Percentiles rank a stretch among this genome's conserved stretches.
Evolutionary conservation across 2,888 invertebrate genomes (phyloP).

Genomic region (Acleris cristana): DNA sequence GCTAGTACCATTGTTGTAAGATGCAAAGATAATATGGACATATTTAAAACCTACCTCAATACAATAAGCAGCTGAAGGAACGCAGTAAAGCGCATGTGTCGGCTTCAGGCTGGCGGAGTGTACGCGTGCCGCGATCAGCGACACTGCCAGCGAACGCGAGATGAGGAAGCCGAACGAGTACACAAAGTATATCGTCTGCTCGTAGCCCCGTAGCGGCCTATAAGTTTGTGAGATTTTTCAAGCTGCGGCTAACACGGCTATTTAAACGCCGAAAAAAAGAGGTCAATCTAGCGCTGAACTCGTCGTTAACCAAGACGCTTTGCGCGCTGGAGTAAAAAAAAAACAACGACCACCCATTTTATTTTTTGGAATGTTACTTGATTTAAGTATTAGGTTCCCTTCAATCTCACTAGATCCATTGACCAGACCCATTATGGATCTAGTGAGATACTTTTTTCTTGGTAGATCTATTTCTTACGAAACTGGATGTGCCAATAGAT

Average conservation of each 20-base stretch:
- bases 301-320: too few relatives aligned
- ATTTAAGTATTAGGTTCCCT: too few relatives aligned
- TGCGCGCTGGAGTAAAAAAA: too few relatives aligned
- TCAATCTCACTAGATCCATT: too few relatives aligned
- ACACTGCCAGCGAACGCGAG: constrained; percentile 83
- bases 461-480: constrained; percentile 4
- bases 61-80: constrained; percentile 83
- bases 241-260: too few relatives aligned
- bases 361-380: too few relatives aligned
- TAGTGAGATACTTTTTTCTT: background rate
- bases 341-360: too few relatives aligned
- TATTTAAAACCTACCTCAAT: constrained; percentile 75
- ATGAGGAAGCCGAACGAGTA: constrained; percentile 86
- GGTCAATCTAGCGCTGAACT: too few relatives aligned
- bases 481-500: constrained; percentile 10
- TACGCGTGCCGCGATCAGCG: constrained; percentile 81
- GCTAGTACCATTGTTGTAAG: too few relatives aligned
- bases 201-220: constrained; percentile 65
- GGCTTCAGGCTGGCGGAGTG: constrained; percentile 82
- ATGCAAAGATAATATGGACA: too few relatives aligned
- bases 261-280: too few relatives aligned
- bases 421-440: too few relatives aligned
- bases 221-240: constrained; percentile 32
- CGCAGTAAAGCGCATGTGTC: constrained; percentile 82
- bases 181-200: constrained; percentile 85